These are phyloP conservation scores for Actinopyga echinites DNA, from an alignment of 53 echinoderm and acorn worm species.

Conservation along the genomic window DNA sequence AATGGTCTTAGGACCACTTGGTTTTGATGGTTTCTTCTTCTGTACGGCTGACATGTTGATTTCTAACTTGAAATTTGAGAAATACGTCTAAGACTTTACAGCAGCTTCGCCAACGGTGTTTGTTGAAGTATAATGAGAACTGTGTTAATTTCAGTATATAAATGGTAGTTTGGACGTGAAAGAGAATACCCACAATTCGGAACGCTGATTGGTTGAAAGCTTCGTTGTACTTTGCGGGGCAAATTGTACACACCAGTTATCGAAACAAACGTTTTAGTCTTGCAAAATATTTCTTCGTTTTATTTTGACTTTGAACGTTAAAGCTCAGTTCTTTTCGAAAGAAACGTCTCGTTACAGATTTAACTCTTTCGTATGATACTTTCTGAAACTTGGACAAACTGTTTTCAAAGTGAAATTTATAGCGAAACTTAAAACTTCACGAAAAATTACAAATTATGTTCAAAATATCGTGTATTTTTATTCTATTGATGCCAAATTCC, in stretches of 20 bases:
- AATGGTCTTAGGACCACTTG: slow-evolving; percentile 67
- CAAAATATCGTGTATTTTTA: neutral
- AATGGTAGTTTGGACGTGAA: slow-evolving; percentile 20
- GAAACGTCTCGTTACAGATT: neutral
- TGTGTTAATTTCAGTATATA: no score
- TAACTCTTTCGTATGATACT: neutral
- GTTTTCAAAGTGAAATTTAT: no score
- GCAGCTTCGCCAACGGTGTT: no score
- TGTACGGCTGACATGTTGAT: neutral
- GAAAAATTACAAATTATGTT: neutral
- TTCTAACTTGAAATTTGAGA: no score
- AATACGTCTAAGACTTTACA: no score
- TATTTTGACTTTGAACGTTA: neutral
- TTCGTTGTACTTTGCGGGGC: neutral
- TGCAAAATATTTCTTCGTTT: neutral
- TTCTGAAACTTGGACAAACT: no score
- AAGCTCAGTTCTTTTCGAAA: neutral
- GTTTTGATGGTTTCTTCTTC: slow-evolving; percentile 28
- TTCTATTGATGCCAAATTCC: no score
- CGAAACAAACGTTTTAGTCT: neutral
- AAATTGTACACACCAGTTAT: neutral
- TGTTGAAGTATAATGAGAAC: no score
- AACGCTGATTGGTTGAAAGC: neutral
- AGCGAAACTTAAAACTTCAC: neutral
- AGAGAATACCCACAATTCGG: neutral